Base-by-base conservation (phyloP, 2,888 invertebrate species). In the Thalpophila matura region DNA sequence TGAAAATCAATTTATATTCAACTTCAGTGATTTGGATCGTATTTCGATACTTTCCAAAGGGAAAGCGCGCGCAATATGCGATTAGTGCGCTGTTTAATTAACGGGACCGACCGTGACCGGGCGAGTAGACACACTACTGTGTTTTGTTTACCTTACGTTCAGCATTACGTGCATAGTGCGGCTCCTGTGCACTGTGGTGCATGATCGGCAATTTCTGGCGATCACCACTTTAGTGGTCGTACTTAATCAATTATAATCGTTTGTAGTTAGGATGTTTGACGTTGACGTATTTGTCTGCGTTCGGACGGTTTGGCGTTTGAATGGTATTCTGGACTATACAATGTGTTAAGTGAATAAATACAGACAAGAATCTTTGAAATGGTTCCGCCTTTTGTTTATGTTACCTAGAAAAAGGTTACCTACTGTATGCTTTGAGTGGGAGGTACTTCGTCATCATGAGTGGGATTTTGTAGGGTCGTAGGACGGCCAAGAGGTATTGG, bases 71-170 rank as follows among this genome's bases (percentile, higher is more conserved):
- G 84, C 86, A 87, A 86, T 90, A 86, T 87, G 88, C 88, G 88
- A 91, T 91, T 91, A 90, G 88, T 88, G 86, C 80, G 86, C 76
- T 84, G 85, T 88, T 84, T 89, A 91, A 92, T 93, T 92, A 94
- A 91, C 91, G 90, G 90, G 83, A 90, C 86, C 77, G 82, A 72
- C 77, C 86, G 87, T 77, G 82, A 72, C 77, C 86, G 87, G 87
- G 86, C 82, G 57, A 49, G 43, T 57, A 47, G 63, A 61, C 57
- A 54, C 65, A 74, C 62, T 72, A 66, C 59, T 56, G 62, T 68
- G 59, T 57, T 60, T 58, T 75, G 72, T 75, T 77, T 74, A 68
- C 61, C 53, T 49, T 53, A 67, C 43, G 62, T 54, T 49, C 60
- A 62, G 67, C 56, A 63, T 71, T 59, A 54, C 59, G 55, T 53